Base-by-base conservation (phyloP, 2,888 invertebrate species). In the Apoda limacodes region DNA sequence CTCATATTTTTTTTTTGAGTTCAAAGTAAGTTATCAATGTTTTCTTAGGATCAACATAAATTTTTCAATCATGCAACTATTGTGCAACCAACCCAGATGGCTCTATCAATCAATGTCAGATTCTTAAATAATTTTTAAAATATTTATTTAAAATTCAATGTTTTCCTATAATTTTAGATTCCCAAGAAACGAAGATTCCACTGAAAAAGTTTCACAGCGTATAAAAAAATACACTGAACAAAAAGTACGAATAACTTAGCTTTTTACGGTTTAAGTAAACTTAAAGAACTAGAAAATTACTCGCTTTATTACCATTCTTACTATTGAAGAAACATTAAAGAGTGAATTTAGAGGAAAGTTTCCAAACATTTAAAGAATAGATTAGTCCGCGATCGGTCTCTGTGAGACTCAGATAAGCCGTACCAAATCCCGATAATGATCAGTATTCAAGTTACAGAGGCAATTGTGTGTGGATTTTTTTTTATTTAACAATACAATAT, bases 371-470 rank as follows among this genome's bases (percentile, higher is more conserved):
- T n/a, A n/a, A n/a, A n/a, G n/a, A 62, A 68, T 55, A 55, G 54
- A 57, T 65, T 59, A 60, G 56, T 53, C 52, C 48, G 48, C 59
- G 71, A 75, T 70, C 74, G 75, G 72, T 54, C 52, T 52, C 57
- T 65, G 55, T 67, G 54, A 49, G 56, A 63, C 52, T 56, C 30
- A 71, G 78, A 76, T 76, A 78, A 74, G 68, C 68, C 52, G 53
- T 55, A 57, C 55, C 46, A 60, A 64, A 55, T 52, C 56, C 52
- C 43, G 78, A 80, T 78, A 78, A 75, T 68, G 61, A 80, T 80
- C 80, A 49, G 68, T 68, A 71, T 75, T 76, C 71, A 63, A 52
- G 66, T 70, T 69, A 62, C 76, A 60, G 45, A 56, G 51, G 51
- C 66, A 70, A 78, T 78, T 71, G 7, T 6, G 75, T 76, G 56